Evolutionary conservation across 2,113 vertebrate species (phyloP).

Genomic region (Trichechus manatus): DNA sequence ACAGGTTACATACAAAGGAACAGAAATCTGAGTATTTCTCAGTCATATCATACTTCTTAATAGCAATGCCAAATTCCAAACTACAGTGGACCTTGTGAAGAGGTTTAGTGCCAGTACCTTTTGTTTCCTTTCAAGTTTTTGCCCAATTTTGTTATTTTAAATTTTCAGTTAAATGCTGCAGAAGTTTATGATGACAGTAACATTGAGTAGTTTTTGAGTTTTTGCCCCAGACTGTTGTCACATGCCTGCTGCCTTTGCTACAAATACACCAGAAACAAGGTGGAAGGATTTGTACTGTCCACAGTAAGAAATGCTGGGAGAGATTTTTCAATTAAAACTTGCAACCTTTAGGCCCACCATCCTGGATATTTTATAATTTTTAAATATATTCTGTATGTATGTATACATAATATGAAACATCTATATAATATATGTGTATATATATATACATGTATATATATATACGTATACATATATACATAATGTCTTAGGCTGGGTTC

Average conservation of each 20-base stretch:
- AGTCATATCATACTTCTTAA: not conserved
- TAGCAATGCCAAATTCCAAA: not conserved
- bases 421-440: too few relatives aligned
- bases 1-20: not conserved
- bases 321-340: slow-evolving; percentile 32
- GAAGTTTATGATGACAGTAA: not conserved
- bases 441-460: too few relatives aligned
- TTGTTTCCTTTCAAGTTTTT: slow-evolving; percentile 20
- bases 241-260: not conserved
- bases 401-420: not conserved
- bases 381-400: not conserved
- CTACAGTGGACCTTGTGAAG: not conserved
- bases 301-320: not conserved
- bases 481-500: too few relatives aligned
- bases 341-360: not conserved
- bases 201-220: slow-evolving; percentile 19
- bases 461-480: too few relatives aligned
- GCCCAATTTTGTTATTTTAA: slow-evolving; percentile 4
- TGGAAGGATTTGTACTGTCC: not conserved
- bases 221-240: slow-evolving; percentile 1
- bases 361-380: slow-evolving; percentile 7
- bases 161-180: slow-evolving; percentile 17
- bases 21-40: not conserved
- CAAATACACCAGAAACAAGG: not conserved
- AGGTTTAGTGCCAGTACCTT: not conserved